Evolutionary conservation across 2,797 vertebrate species (phyloP).

Genomic region (Tragopan temminckii): DNA sequence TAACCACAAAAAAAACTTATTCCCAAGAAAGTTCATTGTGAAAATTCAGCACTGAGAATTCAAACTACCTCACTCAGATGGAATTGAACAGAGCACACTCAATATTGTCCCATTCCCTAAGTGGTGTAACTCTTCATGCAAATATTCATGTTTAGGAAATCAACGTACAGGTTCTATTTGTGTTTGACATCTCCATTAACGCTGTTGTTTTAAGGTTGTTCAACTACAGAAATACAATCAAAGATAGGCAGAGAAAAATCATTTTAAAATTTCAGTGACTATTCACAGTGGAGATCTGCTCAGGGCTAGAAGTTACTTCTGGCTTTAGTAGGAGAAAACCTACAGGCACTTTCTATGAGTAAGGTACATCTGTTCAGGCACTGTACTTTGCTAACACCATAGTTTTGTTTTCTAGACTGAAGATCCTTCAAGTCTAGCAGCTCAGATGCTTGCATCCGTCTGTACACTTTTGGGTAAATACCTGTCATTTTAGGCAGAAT

Average conservation of each 20-base stretch:
- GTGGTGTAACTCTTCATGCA: neutral
- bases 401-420: conserved; percentile 71
- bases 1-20: neutral
- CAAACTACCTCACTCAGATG: neutral
- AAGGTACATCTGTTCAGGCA: conserved; percentile 71
- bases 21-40: neutral
- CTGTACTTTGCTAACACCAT: conserved; percentile 68
- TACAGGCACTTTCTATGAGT: conserved; percentile 59
- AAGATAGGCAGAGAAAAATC: neutral
- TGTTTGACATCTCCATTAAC: neutral
- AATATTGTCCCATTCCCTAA: accelerated
- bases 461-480: conserved; percentile 65
- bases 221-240: neutral
- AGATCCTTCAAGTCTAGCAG: conserved; percentile 72
- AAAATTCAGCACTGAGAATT: neutral
- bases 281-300: conserved; percentile 21
- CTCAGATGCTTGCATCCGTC: conserved; percentile 71
- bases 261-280: neutral
- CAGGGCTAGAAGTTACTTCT: conserved; percentile 69
- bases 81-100: neutral
- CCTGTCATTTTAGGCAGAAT: conserved; percentile 52
- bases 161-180: neutral
- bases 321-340: conserved; percentile 46
- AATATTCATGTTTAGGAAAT: neutral
- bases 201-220: neutral